Conservation (phyloP, 2,113 vertebrate species). For the Calidris pugnax region DNA sequence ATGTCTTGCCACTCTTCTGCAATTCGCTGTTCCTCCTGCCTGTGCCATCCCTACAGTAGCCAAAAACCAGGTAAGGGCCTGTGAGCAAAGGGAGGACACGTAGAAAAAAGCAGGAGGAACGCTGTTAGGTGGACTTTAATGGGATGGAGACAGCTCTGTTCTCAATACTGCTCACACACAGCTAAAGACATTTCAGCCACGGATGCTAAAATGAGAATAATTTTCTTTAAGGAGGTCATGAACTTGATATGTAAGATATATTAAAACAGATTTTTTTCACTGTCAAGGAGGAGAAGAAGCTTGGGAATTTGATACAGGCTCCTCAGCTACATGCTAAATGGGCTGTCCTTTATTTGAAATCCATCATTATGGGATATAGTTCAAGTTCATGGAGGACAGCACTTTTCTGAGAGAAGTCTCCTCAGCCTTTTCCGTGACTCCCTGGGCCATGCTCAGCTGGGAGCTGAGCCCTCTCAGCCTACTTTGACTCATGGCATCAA, state of each 20-base stretch:
- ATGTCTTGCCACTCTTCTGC: neutral
- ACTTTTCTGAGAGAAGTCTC: neutral
- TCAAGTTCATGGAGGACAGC: neutral
- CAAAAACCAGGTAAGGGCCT: neutral
- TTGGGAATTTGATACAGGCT: neutral
- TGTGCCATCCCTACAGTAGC: neutral
- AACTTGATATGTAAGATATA: neutral
- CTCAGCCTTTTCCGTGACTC: neutral
- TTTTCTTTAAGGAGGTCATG: neutral
- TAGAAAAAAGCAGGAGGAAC: neutral
- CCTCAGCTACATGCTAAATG: neutral
- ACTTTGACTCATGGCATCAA: accelerated
- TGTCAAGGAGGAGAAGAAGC: neutral
- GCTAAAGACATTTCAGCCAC: neutral
- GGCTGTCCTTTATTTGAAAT: neutral
- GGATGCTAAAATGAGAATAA: neutral
- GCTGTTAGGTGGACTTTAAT: neutral
- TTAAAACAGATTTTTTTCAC: neutral
- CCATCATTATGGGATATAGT: neutral
- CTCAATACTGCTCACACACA: neutral
- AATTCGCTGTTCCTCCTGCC: neutral
- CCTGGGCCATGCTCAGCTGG: neutral
- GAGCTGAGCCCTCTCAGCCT: neutral
- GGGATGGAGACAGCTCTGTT: neutral
- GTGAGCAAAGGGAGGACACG: accelerated